phyloP scores from a whole-genome alignment of 2,888 invertebrate species.

The Endotricha flammealis region DNA sequence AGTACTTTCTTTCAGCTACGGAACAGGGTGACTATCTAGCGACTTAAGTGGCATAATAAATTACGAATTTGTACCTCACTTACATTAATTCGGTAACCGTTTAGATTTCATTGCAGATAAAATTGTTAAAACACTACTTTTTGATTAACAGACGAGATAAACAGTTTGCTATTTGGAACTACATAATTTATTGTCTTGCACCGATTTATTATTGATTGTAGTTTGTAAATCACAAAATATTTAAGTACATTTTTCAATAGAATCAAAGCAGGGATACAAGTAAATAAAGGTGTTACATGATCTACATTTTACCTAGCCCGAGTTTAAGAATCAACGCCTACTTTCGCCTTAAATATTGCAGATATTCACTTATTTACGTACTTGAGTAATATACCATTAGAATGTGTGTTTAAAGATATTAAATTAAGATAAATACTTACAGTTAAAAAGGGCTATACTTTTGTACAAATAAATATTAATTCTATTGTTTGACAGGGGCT shows the following conservation, averaged over 20 bases:
- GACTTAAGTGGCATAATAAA: constrained; percentile 19
- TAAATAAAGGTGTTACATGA: constrained; percentile 7
- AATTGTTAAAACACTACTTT: background rate
- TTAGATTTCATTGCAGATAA: constrained; percentile 3
- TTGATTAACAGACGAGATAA: background rate
- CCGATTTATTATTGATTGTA: constrained; percentile 12
- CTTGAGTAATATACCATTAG: too few species aligned
- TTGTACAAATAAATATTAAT: background rate
- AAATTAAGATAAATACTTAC: background rate
- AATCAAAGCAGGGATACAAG: constrained; percentile 23
- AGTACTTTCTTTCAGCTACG: constrained; percentile 18
- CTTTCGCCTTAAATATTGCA: too few species aligned
- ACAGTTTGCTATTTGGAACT: background rate
- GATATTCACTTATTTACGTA: too few species aligned
- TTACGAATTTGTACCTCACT: constrained; percentile 15
- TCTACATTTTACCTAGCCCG: too few species aligned
- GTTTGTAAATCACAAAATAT: constrained; percentile 7
- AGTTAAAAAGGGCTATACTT: background rate
- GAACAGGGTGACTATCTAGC: constrained; percentile 25
- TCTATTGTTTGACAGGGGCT: background rate
- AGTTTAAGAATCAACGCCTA: too few species aligned
- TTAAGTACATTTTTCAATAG: constrained; percentile 31
- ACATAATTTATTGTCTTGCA: constrained; percentile 21
- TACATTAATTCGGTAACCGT: constrained; percentile 7
- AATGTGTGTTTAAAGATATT: too few species aligned